Conservation (phyloP, 2,888 invertebrate species). For the Andrena camellia region DNA sequence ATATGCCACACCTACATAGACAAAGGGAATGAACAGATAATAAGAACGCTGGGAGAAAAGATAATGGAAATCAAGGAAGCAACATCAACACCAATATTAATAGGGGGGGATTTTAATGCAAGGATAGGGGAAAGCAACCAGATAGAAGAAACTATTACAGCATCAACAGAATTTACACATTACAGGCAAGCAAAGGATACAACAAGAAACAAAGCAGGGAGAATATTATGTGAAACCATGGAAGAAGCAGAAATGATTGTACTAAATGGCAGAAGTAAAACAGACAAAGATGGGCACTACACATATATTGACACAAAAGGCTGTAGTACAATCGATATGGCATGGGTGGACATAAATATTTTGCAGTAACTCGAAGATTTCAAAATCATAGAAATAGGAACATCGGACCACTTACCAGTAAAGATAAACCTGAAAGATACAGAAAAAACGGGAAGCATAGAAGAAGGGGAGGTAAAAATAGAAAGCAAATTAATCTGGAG, state of each 20-base stretch:
- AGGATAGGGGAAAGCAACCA: background rate
- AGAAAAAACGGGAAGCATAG: too few relatives aligned
- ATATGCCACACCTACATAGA: background rate
- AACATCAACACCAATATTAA: background rate
- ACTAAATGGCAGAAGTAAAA: background rate
- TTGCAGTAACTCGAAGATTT: too few relatives aligned
- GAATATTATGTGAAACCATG: background rate
- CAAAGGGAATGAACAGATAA: background rate
- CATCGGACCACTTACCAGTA: too few relatives aligned
- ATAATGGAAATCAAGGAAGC: background rate
- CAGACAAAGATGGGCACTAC: background rate
- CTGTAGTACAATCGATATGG: too few relatives aligned
- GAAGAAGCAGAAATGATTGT: background rate
- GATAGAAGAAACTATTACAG: background rate
- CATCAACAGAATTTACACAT: slow-evolving; percentile 1
- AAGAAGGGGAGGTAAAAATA: too few relatives aligned
- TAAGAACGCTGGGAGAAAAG: background rate
- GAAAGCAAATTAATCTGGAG: too few relatives aligned
- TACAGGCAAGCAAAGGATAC: background rate
- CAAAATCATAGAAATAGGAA: too few relatives aligned
- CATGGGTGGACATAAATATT: too few relatives aligned
- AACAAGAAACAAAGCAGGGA: background rate
- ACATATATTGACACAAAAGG: background rate
- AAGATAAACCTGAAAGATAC: too few relatives aligned
- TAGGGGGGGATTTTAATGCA: background rate